These are phyloP conservation scores for Epirrhoe tristata DNA, from an alignment of 2,888 invertebrate species.

Conservation along the genomic window DNA sequence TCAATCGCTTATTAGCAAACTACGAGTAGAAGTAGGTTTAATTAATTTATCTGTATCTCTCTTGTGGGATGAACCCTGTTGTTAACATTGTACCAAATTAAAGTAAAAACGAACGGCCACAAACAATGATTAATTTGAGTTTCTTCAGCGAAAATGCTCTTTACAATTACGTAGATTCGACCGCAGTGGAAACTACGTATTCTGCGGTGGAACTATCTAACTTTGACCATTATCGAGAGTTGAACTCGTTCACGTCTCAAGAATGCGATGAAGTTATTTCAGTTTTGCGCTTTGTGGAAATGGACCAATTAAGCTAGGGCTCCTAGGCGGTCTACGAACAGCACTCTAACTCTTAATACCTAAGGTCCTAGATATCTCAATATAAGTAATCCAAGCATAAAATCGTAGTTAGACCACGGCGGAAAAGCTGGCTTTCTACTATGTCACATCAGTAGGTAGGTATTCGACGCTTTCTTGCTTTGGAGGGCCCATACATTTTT, in stretches of 20 bases:
- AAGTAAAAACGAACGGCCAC: conserved; percentile 27
- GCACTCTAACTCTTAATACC: not conserved
- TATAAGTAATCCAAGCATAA: not conserved
- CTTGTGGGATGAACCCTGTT: conserved; percentile 9
- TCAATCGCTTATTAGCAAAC: no score
- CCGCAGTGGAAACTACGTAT: conserved; percentile 22
- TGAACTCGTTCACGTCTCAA: conserved; percentile 30
- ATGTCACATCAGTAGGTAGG: no score
- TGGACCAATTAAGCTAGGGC: conserved; percentile 16
- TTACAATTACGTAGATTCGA: conserved; percentile 21
- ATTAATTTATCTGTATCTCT: conserved; percentile 4
- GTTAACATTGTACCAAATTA: conserved; percentile 26
- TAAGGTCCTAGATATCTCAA: not conserved
- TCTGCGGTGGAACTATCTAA: conserved; percentile 35
- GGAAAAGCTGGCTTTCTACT: no score
- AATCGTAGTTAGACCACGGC: no score
- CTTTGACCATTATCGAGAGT: conserved; percentile 36
- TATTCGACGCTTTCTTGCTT: no score
- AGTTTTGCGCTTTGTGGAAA: conserved; percentile 25
- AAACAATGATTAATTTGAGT: conserved; percentile 47
- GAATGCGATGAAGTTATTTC: conserved; percentile 37
- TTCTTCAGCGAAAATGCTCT: conserved; percentile 26
- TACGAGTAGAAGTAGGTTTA: not conserved
- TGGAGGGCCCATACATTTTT: no score
- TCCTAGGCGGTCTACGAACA: not conserved